Base-by-base conservation (phyloP, 53 echinoderm and acorn worm species). In the Henricia sp. region DNA sequence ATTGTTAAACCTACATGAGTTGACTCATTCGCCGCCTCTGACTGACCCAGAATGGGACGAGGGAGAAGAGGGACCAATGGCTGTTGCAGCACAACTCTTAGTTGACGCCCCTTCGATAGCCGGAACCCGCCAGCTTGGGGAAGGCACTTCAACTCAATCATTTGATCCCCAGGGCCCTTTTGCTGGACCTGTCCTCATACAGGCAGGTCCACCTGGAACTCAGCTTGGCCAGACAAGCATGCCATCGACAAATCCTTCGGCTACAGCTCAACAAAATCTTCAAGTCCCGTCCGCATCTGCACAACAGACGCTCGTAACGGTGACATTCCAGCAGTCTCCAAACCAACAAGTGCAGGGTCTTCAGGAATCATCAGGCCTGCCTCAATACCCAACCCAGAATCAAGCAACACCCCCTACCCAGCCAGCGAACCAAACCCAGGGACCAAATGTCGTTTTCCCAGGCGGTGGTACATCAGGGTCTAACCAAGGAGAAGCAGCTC, bases 1-100 rank as follows among this genome's bases (percentile, higher is more conserved):
- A 20, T 65, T 93, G 37, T 52, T 96, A 50, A 87, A 89, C 6
- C 68, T 89, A 1, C 96, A 96, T 32, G 87, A 89, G 78, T 34
- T 85, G 39, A 90, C 85, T 38, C 90, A 90, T 51, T 57, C 88
- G 16, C 82, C 72, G 13, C 63, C 63, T 6, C 64, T 83, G 88
- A 71, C 69, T 6, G 78, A 88, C 30, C 84, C 84, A 25, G 90
- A 88, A 14, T 83, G 83, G 59, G 89, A 90, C 14, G 86, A 83
- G 16, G 73, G 72, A 13, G 86, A 82, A 52, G 86, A 67, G 33
- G 83, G 74, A 25, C 78, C 78, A 9, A 78, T 78, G 78, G 78
- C 78, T 19, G 84, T 70, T 23, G 84, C 70, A 42, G 78, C 78
- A 16, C 78, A 64, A 34, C 78, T 78, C 17, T 46, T 78, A 9